Percentiles rank a stretch among this genome's conserved stretches.
Conservation (phyloP, 2,888 invertebrate genomes). For the Sminthurides aquaticus region DNA sequence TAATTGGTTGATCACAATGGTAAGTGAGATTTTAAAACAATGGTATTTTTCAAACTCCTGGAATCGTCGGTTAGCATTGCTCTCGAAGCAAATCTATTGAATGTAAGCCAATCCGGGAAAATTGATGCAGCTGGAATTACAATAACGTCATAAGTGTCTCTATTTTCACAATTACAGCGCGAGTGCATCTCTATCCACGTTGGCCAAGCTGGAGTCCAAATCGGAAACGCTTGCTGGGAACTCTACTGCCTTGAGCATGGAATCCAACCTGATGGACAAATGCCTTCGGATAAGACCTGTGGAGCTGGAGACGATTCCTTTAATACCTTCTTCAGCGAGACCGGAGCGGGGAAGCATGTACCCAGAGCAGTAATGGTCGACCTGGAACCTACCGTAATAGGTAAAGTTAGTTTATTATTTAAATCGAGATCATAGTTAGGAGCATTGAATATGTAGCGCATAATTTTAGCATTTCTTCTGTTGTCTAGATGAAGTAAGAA, state of each 20-base stretch:
- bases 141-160: no score
- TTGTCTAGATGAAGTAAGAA: constrained; percentile 71
- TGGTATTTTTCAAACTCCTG: background rate
- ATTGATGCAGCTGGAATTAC: background rate
- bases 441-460: background rate
- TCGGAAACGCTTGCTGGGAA: constrained; percentile 79
- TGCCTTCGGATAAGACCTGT: constrained; percentile 79
- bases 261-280: constrained; percentile 58
- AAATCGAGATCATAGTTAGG: background rate
- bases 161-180: constrained; percentile 55
- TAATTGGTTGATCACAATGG: background rate
- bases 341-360: constrained; percentile 57
- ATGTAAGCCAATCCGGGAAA: background rate
- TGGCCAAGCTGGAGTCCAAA: constrained; percentile 78
- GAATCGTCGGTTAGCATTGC: background rate
- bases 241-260: constrained; percentile 67
- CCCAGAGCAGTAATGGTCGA: constrained; percentile 57
- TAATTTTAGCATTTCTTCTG: background rate
- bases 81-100: background rate
- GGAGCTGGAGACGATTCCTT: constrained; percentile 56
- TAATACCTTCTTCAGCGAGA: constrained; percentile 53
- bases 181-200: constrained; percentile 81
- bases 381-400: constrained; percentile 58
- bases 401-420: constrained; percentile 45
- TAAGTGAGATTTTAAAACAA: background rate